Evolutionary conservation across 1,140 invertebrate genomes (phyloP).

Genomic region (silkworm (Bombyx mori)): DNA sequence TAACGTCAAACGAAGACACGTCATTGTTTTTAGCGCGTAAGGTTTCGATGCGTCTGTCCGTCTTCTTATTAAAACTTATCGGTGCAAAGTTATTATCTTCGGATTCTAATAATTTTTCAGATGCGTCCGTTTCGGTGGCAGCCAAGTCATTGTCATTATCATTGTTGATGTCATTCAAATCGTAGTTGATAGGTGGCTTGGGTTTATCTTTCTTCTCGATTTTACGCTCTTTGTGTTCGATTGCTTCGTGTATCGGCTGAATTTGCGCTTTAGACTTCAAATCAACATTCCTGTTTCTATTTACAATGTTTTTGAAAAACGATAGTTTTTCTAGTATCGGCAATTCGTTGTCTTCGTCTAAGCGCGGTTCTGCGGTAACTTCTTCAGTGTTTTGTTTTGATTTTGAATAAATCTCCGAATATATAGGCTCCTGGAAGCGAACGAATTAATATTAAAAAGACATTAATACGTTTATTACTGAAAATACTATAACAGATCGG

Average conservation of each 20-base stretch:
- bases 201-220: slow-evolving; percentile 60
- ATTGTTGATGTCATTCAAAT: neutral
- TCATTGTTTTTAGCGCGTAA: no score
- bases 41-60: neutral
- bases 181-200: slow-evolving; percentile 3
- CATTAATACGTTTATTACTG: no score
- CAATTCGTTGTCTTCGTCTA: slow-evolving; percentile 28
- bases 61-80: neutral
- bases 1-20: no score
- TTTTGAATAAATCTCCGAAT: slow-evolving; percentile 23
- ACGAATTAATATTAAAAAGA: neutral
- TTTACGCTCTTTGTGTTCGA: slow-evolving; percentile 43
- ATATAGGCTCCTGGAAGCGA: slow-evolving; percentile 40
- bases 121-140: no score
- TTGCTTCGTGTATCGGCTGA: slow-evolving; percentile 47
- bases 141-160: neutral
- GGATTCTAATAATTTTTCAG: neutral
- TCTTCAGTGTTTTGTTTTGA: slow-evolving; percentile 7
- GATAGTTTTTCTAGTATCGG: slow-evolving; percentile 44
- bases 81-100: neutral
- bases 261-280: slow-evolving; percentile 44
- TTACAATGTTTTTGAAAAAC: slow-evolving; percentile 53
- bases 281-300: slow-evolving; percentile 31
- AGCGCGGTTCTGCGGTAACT: slow-evolving; percentile 12
- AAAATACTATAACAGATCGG: no score